Percentiles rank a stretch among this genome's conserved stretches.
Evolutionary conservation across 2,797 vertebrate species (phyloP).

Genomic region (Acanthurus lineatus): DNA sequence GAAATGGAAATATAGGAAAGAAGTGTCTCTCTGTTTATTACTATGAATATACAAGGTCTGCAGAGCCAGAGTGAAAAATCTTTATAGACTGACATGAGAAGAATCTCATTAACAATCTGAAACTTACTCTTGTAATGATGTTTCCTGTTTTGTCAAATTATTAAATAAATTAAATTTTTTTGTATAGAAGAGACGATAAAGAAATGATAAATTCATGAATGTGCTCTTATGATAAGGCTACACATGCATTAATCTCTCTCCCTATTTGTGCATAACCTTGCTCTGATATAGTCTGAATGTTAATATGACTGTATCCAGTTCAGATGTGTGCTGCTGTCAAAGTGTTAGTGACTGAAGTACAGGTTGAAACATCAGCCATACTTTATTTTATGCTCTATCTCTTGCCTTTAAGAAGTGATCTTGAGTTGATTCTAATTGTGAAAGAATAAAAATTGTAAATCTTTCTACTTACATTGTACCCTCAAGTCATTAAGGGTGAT

Average conservation of each 20-base stretch:
- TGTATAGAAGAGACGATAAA: not conserved
- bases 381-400: not conserved
- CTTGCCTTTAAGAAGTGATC: not conserved
- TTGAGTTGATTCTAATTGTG: not conserved
- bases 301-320: not conserved
- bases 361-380: not conserved
- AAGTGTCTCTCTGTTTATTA: no score
- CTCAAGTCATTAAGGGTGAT: not conserved
- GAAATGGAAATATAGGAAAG: no score
- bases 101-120: not conserved
- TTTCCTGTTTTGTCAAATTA: not conserved
- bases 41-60: no score
- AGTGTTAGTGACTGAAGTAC: not conserved
- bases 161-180: no score
- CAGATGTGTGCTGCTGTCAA: not conserved
- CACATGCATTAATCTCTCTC: not conserved
- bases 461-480: not conserved
- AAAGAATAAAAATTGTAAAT: not conserved
- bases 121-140: not conserved
- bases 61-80: no score
- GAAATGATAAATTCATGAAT: not conserved
- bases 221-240: not conserved
- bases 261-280: not conserved
- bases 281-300: not conserved
- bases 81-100: not conserved